phyloP scores from a whole-genome alignment of 2,888 invertebrate genomes.

The Hedya salicella region DNA sequence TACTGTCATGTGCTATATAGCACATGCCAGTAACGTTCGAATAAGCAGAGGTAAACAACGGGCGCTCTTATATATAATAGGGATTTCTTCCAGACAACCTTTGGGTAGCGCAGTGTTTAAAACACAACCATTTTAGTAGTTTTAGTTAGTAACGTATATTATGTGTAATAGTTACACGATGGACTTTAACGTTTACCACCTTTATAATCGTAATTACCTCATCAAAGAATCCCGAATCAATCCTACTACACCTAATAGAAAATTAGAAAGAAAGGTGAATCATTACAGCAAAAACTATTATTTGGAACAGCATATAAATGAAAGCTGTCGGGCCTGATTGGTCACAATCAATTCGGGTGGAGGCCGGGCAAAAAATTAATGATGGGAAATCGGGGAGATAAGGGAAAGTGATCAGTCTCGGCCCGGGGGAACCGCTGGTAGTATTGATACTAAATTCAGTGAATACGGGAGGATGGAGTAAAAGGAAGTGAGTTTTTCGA shows the following conservation, averaged over 20 bases:
- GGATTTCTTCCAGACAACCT: too few relatives aligned
- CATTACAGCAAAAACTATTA: constrained; percentile 51
- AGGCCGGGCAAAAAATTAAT: constrained; percentile 69
- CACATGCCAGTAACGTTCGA: too few relatives aligned
- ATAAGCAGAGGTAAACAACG: too few relatives aligned
- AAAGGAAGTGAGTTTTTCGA: constrained; percentile 14
- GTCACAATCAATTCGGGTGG: constrained; percentile 67
- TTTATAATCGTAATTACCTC: neutral
- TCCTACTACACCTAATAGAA: constrained; percentile 33
- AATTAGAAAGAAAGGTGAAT: constrained; percentile 53
- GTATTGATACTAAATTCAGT: constrained; percentile 63
- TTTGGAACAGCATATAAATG: constrained; percentile 57
- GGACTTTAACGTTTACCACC: neutral
- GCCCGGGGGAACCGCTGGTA: constrained; percentile 55
- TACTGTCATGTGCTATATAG: too few relatives aligned
- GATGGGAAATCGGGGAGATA: constrained; percentile 67
- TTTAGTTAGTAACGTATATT: too few relatives aligned
- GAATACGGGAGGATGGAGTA: constrained; percentile 45
- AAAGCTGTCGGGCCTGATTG: constrained; percentile 65
- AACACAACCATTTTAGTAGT: too few relatives aligned
- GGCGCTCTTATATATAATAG: too few relatives aligned
- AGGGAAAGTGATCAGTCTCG: constrained; percentile 61
- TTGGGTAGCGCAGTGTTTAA: too few relatives aligned
- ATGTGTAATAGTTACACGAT: too few relatives aligned
- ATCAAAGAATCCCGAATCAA: constrained; percentile 17